Evolutionary conservation across 1,140 invertebrate genomes (phyloP).

Genomic region (Triops cancriformis): DNA sequence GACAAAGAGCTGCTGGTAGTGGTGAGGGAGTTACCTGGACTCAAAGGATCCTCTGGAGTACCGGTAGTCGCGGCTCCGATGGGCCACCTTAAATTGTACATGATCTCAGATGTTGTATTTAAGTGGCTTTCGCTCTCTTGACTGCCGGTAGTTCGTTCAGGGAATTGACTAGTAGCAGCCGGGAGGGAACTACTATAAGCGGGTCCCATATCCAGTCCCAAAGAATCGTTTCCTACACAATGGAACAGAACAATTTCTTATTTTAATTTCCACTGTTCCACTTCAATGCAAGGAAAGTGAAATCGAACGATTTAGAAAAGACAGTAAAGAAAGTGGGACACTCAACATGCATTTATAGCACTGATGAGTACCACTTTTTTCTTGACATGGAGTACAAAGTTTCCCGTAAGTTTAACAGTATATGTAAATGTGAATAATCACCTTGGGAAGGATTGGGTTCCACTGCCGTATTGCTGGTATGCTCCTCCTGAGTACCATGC

Average conservation of each 20-base stretch:
- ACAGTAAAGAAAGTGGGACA: too few species aligned
- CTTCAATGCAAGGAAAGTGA: too few species aligned
- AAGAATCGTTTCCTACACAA: not conserved
- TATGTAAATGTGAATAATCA: not conserved
- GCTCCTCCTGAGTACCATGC: not conserved
- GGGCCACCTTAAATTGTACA: not conserved
- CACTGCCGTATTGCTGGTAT: not conserved
- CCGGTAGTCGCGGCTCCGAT: not conserved
- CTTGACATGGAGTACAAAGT: too few species aligned
- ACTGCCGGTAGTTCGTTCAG: not conserved
- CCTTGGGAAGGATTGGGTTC: not conserved
- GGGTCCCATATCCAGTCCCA: not conserved
- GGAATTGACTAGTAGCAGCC: not conserved
- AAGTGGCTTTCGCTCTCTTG: not conserved
- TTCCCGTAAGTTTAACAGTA: too few species aligned
- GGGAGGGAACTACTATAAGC: not conserved
- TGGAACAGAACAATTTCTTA: not conserved
- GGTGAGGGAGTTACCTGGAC: not conserved
- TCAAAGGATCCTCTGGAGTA: not conserved
- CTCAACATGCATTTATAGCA: too few species aligned
- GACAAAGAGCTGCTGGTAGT: slow-evolving; percentile 8
- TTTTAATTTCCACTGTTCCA: too few species aligned
- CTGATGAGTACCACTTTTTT: too few species aligned
- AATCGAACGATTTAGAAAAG: too few species aligned
- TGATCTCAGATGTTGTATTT: not conserved